These are phyloP conservation scores for Capitulum mitella DNA, from an alignment of 2,888 invertebrate species.

Conservation along the genomic window DNA sequence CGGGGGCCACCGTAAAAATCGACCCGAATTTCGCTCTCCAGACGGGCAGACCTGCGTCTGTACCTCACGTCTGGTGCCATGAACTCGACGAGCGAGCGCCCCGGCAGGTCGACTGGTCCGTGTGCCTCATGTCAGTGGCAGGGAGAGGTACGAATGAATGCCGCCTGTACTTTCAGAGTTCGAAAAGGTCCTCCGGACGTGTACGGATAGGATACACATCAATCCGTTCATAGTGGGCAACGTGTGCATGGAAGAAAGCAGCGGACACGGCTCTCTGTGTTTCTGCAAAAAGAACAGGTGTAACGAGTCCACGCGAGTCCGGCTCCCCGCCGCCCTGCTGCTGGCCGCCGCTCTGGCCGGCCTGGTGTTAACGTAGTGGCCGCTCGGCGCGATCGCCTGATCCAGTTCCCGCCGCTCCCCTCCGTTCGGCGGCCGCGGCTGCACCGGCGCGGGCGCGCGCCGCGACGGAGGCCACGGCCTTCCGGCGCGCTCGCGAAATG, in stretches of 20 bases:
- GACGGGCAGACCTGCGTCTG: too few species aligned
- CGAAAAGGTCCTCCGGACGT: constrained; percentile 82
- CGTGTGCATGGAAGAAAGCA: constrained; percentile 98
- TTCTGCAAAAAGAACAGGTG: constrained; percentile 97
- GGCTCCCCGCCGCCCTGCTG: background rate
- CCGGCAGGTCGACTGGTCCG: background rate
- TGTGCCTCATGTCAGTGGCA: background rate
- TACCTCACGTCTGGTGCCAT: too few species aligned
- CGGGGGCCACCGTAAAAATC: too few species aligned
- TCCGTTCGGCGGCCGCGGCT: too few species aligned
- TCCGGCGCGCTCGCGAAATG: too few species aligned
- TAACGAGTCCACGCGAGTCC: constrained; percentile 52
- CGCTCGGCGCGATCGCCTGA: background rate
- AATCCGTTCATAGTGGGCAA: constrained; percentile 96
- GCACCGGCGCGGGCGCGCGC: too few species aligned
- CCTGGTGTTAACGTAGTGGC: background rate
- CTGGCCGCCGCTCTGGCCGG: background rate
- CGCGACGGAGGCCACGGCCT: too few species aligned
- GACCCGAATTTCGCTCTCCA: too few species aligned
- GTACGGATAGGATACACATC: constrained; percentile 86
- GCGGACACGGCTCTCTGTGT: constrained; percentile 95
- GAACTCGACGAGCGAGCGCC: background rate
- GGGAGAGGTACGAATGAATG: constrained; percentile 5
- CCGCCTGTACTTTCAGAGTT: constrained; percentile 55
- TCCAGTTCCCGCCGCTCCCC: too few species aligned